phyloP scores from a whole-genome alignment of 2,797 vertebrate genomes.

The Neosilurus mollespiculum region DNA sequence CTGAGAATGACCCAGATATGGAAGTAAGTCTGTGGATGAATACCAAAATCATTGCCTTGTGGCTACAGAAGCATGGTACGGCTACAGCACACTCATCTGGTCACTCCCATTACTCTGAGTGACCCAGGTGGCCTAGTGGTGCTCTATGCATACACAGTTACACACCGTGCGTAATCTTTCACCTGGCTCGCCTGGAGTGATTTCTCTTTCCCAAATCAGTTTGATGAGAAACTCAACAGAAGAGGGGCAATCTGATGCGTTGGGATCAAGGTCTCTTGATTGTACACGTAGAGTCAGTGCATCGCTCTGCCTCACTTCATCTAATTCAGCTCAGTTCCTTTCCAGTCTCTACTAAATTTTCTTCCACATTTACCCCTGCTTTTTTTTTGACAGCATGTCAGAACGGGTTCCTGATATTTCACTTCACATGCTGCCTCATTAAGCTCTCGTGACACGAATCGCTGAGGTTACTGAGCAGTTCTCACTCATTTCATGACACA shows the following conservation, averaged over 20 bases:
- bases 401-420: slow-evolving; percentile 10
- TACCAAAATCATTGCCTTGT: background rate
- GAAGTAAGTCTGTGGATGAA: background rate
- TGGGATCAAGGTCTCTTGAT: background rate
- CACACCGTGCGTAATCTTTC: background rate
- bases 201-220: background rate
- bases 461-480: background rate
- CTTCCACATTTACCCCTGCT: background rate
- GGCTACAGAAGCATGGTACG: background rate
- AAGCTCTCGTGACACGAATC: slow-evolving; percentile 8
- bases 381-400: background rate
- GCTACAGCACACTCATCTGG: background rate
- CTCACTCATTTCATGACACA: background rate
- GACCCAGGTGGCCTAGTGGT: too few species aligned
- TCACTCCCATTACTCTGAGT: background rate
- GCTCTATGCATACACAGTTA: background rate
- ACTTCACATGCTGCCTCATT: background rate
- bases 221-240: background rate
- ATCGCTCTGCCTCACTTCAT: background rate
- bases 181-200: background rate
- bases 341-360: background rate
- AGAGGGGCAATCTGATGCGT: background rate
- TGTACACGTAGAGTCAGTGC: background rate
- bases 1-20: too few species aligned
- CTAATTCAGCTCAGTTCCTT: background rate